Conservation (phyloP, 2,113 vertebrate genomes). For the Solea senegalensis region DNA sequence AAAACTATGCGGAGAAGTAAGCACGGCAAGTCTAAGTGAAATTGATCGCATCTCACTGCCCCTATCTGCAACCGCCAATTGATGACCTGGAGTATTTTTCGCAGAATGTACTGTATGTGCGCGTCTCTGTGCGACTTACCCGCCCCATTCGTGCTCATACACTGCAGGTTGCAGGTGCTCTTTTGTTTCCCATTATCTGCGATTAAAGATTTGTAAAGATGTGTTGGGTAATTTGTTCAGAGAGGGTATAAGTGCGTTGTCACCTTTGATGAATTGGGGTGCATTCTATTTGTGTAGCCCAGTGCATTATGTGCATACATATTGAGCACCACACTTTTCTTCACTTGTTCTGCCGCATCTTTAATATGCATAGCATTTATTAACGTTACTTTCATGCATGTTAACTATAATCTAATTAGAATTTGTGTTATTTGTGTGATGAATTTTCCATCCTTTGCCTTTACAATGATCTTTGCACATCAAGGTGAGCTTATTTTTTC, state of each 20-base stretch:
- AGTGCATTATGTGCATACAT: conserved; percentile 47
- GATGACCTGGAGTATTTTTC: conserved; percentile 47
- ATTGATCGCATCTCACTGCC: conserved; percentile 75
- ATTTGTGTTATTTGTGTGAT: neutral
- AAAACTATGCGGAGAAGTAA: conserved; percentile 52
- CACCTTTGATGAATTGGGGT: conserved; percentile 63
- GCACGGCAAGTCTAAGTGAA: conserved; percentile 69
- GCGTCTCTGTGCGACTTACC: neutral
- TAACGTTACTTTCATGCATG: neutral
- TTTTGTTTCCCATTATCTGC: conserved; percentile 52
- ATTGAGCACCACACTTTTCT: conserved; percentile 12
- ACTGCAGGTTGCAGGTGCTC: neutral
- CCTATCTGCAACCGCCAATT: conserved; percentile 68
- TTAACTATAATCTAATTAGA: neutral
- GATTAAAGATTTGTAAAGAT: conserved; percentile 63
- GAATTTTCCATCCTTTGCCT: neutral
- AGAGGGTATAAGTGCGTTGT: conserved; percentile 59
- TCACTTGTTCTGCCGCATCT: neutral
- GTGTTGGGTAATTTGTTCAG: conserved; percentile 57
- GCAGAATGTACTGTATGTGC: conserved; percentile 3
- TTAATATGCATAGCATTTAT: neutral
- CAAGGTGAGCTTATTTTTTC: conserved; percentile 42
- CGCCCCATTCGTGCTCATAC: neutral
- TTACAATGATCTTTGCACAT: neutral
- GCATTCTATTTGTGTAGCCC: conserved; percentile 40